Evolutionary conservation across 2,113 vertebrate species (phyloP).

Genomic region (Pseudolaguvia tuberculata): DNA sequence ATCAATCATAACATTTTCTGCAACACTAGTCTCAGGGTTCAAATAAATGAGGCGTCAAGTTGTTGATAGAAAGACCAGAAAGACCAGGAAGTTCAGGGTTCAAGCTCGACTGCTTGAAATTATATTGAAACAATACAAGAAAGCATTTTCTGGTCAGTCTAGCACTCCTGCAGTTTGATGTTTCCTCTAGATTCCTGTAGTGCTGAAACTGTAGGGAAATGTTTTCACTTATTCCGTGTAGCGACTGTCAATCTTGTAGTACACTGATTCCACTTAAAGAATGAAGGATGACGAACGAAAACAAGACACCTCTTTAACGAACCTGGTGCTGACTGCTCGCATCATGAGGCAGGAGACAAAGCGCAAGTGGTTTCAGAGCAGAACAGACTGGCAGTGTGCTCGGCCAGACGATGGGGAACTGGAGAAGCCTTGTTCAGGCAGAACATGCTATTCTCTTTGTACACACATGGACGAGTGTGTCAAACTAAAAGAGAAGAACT

Average conservation of each 20-base stretch:
- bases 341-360: slow-evolving; percentile 19
- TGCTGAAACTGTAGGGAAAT: neutral
- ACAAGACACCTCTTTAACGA: neutral
- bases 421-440: slow-evolving; percentile 23
- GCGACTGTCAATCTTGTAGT: neutral
- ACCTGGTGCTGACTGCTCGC: neutral
- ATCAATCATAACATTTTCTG: too few species aligned
- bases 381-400: slow-evolving; percentile 34
- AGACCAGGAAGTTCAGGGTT: too few species aligned
- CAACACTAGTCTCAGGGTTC: too few species aligned
- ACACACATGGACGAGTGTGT: slow-evolving; percentile 21
- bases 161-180: neutral
- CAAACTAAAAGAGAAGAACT: slow-evolving; percentile 11
- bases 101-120: too few species aligned
- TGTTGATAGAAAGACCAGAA: too few species aligned
- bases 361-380: neutral
- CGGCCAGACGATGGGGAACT: slow-evolving; percentile 10
- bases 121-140: too few species aligned
- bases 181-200: neutral
- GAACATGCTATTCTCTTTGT: slow-evolving; percentile 16
- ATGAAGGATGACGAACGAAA: neutral
- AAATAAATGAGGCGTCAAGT: too few species aligned
- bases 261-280: neutral
- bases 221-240: neutral
- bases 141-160: too few species aligned